Percentiles rank a stretch among this genome's conserved stretches.
These are phyloP conservation scores for Oreochromis spilurus DNA, from an alignment of 2,113 vertebrate genomes.

Conservation along the genomic window DNA sequence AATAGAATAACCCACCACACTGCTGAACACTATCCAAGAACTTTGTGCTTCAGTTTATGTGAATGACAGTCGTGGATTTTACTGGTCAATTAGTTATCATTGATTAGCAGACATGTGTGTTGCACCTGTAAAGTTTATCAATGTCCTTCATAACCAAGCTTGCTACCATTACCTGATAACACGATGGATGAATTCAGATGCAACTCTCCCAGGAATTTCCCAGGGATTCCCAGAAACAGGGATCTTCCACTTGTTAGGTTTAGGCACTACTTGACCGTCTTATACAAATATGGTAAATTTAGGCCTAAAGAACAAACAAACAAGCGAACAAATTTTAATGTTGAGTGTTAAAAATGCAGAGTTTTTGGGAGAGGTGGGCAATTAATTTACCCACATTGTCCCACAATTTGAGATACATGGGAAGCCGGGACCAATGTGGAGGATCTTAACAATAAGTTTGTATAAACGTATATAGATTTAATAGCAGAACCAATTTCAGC, in stretches of 20 bases:
- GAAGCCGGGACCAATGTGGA: background rate
- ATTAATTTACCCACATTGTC: background rate
- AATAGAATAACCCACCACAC: background rate
- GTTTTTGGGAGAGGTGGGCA: background rate
- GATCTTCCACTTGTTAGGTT: background rate
- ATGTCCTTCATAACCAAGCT: background rate
- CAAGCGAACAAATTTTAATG: background rate
- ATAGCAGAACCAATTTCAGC: background rate
- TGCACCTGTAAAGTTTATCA: background rate
- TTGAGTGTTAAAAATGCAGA: too few species aligned
- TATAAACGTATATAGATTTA: background rate
- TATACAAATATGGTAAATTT: background rate
- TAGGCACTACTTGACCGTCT: background rate
- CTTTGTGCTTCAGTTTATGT: background rate
- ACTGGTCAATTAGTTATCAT: background rate
- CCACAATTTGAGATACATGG: background rate
- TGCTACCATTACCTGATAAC: background rate
- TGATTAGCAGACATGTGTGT: background rate
- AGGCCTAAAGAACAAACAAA: background rate
- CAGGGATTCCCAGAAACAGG: background rate
- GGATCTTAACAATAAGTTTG: background rate
- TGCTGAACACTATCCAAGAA: background rate
- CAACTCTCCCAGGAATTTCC: background rate
- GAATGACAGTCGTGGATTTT: background rate
- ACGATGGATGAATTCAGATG: rapidly evolving